A percentile compares a stretch with the other conserved stretches of the same genome.
These are phyloP conservation scores for Pollenia amentaria DNA, from an alignment of 2,888 invertebrate species.

Conservation along the genomic window DNA sequence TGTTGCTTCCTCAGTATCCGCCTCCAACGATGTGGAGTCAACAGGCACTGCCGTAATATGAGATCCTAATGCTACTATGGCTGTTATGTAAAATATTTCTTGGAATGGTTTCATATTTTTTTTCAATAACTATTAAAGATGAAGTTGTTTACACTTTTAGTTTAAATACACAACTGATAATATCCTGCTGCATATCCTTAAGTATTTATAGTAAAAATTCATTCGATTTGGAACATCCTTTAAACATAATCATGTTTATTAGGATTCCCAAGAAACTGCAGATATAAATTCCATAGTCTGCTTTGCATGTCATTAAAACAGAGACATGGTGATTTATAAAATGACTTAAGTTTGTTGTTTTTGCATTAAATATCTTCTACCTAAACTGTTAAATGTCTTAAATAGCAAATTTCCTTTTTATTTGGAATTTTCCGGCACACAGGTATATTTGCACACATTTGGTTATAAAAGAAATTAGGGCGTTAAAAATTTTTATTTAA, in stretches of 20 bases:
- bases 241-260: constrained; percentile 38
- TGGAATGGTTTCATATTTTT: constrained; percentile 60
- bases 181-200: constrained; percentile 55
- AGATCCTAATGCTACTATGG: constrained; percentile 63
- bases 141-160: constrained; percentile 44
- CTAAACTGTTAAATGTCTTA: not conserved
- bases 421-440: not conserved
- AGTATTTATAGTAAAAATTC: constrained; percentile 52
- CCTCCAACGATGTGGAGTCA: constrained; percentile 8
- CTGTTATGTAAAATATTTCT: constrained; percentile 60
- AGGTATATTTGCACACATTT: constrained; percentile 10
- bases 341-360: constrained; percentile 1
- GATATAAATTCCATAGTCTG: not conserved
- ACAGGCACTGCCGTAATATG: constrained; percentile 50
- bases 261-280: not conserved
- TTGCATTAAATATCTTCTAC: constrained; percentile 5
- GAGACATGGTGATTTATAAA: not conserved
- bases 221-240: not conserved
- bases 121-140: not conserved
- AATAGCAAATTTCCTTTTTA: constrained; percentile 11
- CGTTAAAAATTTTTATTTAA: too few species aligned
- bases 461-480: too few species aligned
- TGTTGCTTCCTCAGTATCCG: not conserved
- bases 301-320: constrained; percentile 5
- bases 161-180: constrained; percentile 45